Percentiles rank a stretch among this genome's conserved stretches.
phyloP scores from a whole-genome alignment of 2,113 vertebrate genomes.

The Corythornis madagascariensis region DNA sequence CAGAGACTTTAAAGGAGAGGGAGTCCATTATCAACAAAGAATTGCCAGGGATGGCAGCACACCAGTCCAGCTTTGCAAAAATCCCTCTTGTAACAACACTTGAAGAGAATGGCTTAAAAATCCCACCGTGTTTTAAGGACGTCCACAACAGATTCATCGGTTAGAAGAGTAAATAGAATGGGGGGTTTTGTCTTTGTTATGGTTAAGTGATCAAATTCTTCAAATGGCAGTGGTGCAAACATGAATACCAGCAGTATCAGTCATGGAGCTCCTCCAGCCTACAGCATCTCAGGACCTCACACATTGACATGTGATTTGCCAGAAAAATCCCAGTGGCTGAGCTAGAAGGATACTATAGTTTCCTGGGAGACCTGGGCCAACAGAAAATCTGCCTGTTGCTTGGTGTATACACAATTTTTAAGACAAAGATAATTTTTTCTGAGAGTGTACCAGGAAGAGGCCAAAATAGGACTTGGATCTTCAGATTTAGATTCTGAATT shows the following conservation, averaged over 20 bases:
- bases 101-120: constrained; percentile 8
- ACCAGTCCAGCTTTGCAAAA: constrained; percentile 27
- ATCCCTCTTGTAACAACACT: constrained; percentile 39
- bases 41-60: constrained; percentile 50
- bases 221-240: constrained; percentile 2
- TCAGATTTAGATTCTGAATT: background rate
- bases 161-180: background rate
- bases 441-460: accelerated
- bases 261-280: background rate
- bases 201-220: background rate
- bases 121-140: constrained; percentile 30
- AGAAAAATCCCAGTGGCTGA: constrained; percentile 23
- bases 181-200: background rate
- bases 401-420: background rate
- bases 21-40: constrained; percentile 67
- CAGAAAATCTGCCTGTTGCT: background rate
- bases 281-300: constrained; percentile 43
- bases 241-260: constrained; percentile 9
- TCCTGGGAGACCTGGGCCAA: constrained; percentile 45
- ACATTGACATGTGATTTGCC: background rate
- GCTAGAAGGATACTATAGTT: constrained; percentile 1
- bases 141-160: background rate
- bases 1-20: background rate
- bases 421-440: background rate
- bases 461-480: background rate